A percentile compares a stretch with the other conserved stretches of the same genome.
phyloP scores from a whole-genome alignment of 2,888 invertebrate genomes.

The Drosophila ustulata region DNA sequence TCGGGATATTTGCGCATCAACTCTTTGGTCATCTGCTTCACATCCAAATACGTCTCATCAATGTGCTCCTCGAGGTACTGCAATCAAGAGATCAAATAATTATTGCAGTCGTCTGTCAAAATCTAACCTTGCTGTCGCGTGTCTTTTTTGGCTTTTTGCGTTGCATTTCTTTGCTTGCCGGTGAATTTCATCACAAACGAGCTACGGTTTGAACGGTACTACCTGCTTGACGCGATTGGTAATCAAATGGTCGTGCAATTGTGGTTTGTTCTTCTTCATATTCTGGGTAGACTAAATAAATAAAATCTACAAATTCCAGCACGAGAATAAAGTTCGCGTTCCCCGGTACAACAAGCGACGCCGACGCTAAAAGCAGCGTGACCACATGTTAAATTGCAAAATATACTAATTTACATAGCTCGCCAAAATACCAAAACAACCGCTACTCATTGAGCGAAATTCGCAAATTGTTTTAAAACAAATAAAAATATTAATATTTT shows the following conservation, averaged over 20 bases:
- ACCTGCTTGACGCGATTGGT: conserved; percentile 87
- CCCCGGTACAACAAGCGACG: conserved; percentile 61
- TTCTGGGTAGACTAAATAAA: conserved; percentile 46
- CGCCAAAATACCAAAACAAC: background rate
- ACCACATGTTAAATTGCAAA: background rate
- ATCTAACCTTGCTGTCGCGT: conserved; percentile 65
- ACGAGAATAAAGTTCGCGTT: conserved; percentile 45
- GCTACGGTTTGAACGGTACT: conserved; percentile 33
- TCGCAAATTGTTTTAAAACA: background rate
- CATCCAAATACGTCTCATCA: conserved; percentile 92
- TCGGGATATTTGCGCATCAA: conserved; percentile 91
- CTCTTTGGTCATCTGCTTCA: conserved; percentile 92
- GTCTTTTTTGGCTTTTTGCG: conserved; percentile 8
- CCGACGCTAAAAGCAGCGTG: conserved; percentile 41
- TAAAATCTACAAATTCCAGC: conserved; percentile 29
- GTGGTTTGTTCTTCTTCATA: conserved; percentile 82
- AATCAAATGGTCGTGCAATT: conserved; percentile 86
- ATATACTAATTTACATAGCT: background rate
- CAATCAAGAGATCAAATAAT: background rate
- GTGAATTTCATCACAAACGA: conserved; percentile 6
- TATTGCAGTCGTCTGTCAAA: conserved; percentile 19
- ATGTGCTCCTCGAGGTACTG: conserved; percentile 92
- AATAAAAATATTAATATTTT: background rate
- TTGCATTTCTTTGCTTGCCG: conserved; percentile 43
- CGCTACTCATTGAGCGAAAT: background rate